Evolutionary conservation across 2,797 vertebrate species (phyloP), one percentile per base, ranked within the genome.

Genomic region (Gila robusta): DNA sequence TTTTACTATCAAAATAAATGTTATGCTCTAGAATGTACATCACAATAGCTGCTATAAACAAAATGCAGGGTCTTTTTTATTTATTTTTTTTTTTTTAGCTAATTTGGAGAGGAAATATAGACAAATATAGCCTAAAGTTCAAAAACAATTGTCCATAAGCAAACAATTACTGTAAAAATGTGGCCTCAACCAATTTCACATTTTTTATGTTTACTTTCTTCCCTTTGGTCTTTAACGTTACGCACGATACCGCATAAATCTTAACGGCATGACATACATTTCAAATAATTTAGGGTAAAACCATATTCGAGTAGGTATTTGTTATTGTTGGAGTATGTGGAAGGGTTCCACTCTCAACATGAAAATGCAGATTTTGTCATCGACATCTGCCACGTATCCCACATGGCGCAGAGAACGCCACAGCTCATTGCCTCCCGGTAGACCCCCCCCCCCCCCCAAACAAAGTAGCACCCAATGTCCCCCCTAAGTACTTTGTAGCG

Each of bases 371-470:
- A 90, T 94, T 91, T 94, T 94, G 95, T 95, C 95, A 95, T 95
- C 94, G 94, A 94, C 96, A 94, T 95, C 93, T 95, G 96, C 95
- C 95, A 93, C 84, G 91, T 93, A 90, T 95, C 94, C 94, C 92
- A 83, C 87, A 84, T 90, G 91, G 91, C 86, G 87, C 35, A 86
- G 88, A 88, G 90, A 92, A 93, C 91, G 87, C 59, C 91, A 88
- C 89, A 89, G 92, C 90, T 94, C 92, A 91, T 89, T 89, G 94
- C 83, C 21, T 89, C 93, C 87, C 85, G 92, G 92, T 94, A 94
- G 96, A 96, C 95, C 93, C 87, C 35, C 35, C 35, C 87, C 93
- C 66, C 79, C 69, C 12, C 12, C 12, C 62, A 32, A 91, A 89
- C 86, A 82, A 91, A 91, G 84, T 83, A 86, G 85, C 74, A 81